Base-by-base conservation (phyloP, 2,888 invertebrate species). In the Ophion ventricosus region DNA sequence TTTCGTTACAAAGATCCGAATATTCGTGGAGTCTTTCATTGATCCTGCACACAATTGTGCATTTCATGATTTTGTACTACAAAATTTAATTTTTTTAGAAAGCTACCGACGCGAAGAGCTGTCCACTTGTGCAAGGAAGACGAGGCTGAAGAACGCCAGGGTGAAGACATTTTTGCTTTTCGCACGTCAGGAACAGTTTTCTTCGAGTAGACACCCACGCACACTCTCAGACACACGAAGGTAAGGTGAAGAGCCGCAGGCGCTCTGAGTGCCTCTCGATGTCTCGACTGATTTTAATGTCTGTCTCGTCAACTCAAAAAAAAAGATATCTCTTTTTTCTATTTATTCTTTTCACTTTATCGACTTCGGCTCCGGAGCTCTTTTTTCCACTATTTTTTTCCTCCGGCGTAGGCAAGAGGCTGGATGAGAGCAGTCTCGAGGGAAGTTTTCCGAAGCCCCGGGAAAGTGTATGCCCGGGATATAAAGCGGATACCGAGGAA, bases 401-500 rank as follows among this genome's bases (percentile, higher is more conserved):
- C 35, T 14, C 23, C 3, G 29, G 49, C 49, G 49, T 49, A 59
- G 64, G 59, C 40, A 63, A 64, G 40, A 66, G 70, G 64, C 72
- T 75, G 49, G 74, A 74, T 43, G 75, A 79, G 75, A 29, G 63
- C 61, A 59, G 76, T 80, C 80, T 80, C 76, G 80, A 73, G 83
- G 80, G 76, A 84, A 84, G 81, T 81, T 84, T 77, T 69, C 64
- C 77, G 69, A 77, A 80, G 77, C 83, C 72, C 66, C 80, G 80
- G 63, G 69, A 78, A 77, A 69, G 77, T 67, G 54, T 69, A 70
- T 75, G 80, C 76, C 61, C 69, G 78, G 63, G 61, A 73, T 61
- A 81, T 67, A 64, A 84, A 76, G 72, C 25, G 70, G 67, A 74
- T 63, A 57, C 26, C 70, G 20, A 66, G 20, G 69, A 26, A 29